Percentiles rank a stretch among this genome's conserved stretches.
Evolutionary conservation across 2,113 vertebrate species (phyloP).

Genomic region (Melozone crissalis): DNA sequence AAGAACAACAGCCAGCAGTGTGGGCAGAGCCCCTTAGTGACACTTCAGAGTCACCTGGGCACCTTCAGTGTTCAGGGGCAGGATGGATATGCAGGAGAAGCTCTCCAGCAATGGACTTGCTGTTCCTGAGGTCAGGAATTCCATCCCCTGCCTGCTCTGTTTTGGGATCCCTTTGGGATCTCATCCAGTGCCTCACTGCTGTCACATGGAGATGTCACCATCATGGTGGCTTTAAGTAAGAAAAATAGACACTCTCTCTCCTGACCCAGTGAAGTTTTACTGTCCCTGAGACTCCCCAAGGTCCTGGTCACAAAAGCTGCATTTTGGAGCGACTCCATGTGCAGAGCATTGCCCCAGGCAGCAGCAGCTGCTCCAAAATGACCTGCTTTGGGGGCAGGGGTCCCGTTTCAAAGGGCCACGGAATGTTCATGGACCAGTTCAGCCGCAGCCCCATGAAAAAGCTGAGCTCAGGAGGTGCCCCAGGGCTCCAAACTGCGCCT

Average conservation of each 20-base stretch:
- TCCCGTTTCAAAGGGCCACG: neutral
- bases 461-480: neutral
- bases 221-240: neutral
- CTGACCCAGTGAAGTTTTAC: neutral
- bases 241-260: neutral
- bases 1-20: neutral
- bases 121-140: neutral
- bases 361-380: neutral
- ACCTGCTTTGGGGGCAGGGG: neutral
- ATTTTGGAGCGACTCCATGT: neutral
- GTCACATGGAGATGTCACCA: neutral
- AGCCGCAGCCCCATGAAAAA: neutral
- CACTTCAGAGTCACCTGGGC: neutral
- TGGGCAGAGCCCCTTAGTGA: too few species aligned
- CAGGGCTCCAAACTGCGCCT: neutral
- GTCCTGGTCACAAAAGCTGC: neutral
- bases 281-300: neutral
- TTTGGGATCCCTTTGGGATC: neutral
- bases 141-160: fast-evolving
- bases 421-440: neutral
- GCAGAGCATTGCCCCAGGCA: neutral
- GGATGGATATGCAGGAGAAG: fast-evolving
- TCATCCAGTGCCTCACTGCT: neutral
- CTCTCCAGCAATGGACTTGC: neutral
- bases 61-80: neutral